These are phyloP conservation scores for Amniataba percoides DNA, from an alignment of 2,797 vertebrate species.

Conservation along the genomic window DNA sequence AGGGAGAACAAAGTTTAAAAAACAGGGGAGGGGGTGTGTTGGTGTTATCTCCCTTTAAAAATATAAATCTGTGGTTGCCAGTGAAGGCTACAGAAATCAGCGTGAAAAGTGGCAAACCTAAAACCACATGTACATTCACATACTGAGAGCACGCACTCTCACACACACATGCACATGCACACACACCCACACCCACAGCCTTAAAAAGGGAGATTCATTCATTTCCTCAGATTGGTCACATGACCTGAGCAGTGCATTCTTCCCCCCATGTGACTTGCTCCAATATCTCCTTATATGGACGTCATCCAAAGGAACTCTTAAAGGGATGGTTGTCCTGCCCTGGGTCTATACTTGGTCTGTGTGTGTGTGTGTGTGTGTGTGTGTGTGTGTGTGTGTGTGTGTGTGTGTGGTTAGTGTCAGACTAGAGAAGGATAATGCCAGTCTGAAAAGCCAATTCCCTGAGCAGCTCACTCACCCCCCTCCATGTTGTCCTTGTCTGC, in stretches of 20 bases:
- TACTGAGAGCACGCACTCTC: background rate
- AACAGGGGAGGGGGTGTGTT: background rate
- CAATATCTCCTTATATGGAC: conserved; percentile 87
- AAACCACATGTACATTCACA: conserved; percentile 12
- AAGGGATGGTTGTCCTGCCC: conserved; percentile 79
- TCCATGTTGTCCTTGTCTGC: conserved; percentile 39
- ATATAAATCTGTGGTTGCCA: background rate
- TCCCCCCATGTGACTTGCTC: conserved; percentile 82
- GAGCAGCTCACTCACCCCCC: conserved; percentile 53
- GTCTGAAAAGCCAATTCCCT: conserved; percentile 57
- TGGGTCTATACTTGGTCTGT: conserved; percentile 64
- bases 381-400: conserved; percentile 24
- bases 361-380: conserved; percentile 52
- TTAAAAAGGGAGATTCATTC: conserved; percentile 81
- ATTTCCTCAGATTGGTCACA: conserved; percentile 81
- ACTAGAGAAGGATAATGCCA: conserved; percentile 54
- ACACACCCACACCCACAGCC: conserved; percentile 44
- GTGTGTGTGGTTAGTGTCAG: conserved; percentile 8
- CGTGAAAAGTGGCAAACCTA: conserved; percentile 7
- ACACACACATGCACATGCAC: conserved; percentile 15
- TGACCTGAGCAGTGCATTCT: conserved; percentile 78
- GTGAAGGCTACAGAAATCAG: conserved; percentile 6
- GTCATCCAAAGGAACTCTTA: conserved; percentile 84
- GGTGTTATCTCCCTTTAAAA: background rate
- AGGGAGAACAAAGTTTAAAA: conserved; percentile 17